Conservation (phyloP, 1,140 invertebrate species). For the Conus ventricosus region DNA sequence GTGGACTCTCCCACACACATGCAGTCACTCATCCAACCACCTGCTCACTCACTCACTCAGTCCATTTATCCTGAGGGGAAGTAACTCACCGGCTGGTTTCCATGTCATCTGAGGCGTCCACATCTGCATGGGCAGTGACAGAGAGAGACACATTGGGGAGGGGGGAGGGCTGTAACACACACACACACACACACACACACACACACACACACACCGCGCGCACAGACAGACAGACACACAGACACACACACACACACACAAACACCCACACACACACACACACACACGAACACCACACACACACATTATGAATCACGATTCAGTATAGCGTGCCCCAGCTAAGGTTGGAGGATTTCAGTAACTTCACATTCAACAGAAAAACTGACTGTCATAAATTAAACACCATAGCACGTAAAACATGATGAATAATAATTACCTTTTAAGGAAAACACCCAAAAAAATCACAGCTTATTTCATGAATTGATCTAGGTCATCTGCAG, state of each 20-base stretch:
- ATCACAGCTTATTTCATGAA: no score
- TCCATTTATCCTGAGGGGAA: no score
- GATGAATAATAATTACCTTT: no score
- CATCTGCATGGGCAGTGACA: slow-evolving; percentile 24
- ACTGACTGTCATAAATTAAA: no score
- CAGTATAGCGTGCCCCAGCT: no score
- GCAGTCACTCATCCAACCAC: no score
- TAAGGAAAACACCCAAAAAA: no score
- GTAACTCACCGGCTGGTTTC: not conserved
- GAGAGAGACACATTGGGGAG: not conserved
- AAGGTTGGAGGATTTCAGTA: no score
- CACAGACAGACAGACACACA: not conserved
- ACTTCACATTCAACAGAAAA: no score
- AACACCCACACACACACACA: not conserved
- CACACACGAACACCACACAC: not conserved
- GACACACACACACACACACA: slow-evolving; percentile 26
- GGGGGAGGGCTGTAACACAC: slow-evolving; percentile 22
- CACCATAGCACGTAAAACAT: no score
- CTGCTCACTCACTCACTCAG: no score
- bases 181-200: slow-evolving; percentile 22
- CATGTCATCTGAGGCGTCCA: not conserved
- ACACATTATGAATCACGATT: not conserved
- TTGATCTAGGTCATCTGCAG: not conserved
- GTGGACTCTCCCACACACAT: no score
- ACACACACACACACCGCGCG: not conserved